phyloP scores from a whole-genome alignment of 2,113 vertebrate genomes.

The Aptenodytes forsteri region DNA sequence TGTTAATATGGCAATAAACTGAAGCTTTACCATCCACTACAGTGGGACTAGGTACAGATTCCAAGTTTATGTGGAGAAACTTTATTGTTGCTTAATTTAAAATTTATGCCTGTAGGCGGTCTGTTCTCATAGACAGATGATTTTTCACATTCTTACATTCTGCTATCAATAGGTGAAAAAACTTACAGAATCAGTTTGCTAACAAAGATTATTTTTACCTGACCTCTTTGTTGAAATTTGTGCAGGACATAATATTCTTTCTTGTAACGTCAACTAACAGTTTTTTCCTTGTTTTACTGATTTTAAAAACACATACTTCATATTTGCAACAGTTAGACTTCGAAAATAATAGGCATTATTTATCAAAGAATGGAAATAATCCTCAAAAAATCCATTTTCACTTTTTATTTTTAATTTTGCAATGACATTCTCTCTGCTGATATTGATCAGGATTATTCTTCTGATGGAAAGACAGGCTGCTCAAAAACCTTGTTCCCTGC shows the following conservation, averaged over 20 bases:
- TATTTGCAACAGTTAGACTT: neutral
- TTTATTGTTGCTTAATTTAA: neutral
- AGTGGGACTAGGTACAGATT: neutral
- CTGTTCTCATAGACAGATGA: neutral
- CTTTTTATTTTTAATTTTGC: neutral
- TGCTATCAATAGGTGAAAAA: neutral
- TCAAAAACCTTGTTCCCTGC: neutral
- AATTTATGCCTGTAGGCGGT: neutral
- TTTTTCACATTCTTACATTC: neutral
- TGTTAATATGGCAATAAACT: neutral
- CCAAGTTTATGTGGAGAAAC: neutral
- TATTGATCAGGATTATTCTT: neutral
- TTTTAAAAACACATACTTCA: neutral
- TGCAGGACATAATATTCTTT: neutral
- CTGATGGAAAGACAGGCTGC: neutral
- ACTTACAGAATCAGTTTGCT: neutral
- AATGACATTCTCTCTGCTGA: neutral
- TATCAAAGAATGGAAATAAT: neutral
- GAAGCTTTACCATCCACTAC: neutral
- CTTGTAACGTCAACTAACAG: neutral
- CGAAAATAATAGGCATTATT: neutral
- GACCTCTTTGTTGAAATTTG: neutral
- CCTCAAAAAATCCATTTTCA: neutral
- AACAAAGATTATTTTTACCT: neutral
- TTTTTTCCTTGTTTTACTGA: neutral